Evolutionary conservation across 2,797 vertebrate genomes (phyloP), one percentile per base, ranked within the genome.

Genomic region (Halcyon leucocephala): DNA sequence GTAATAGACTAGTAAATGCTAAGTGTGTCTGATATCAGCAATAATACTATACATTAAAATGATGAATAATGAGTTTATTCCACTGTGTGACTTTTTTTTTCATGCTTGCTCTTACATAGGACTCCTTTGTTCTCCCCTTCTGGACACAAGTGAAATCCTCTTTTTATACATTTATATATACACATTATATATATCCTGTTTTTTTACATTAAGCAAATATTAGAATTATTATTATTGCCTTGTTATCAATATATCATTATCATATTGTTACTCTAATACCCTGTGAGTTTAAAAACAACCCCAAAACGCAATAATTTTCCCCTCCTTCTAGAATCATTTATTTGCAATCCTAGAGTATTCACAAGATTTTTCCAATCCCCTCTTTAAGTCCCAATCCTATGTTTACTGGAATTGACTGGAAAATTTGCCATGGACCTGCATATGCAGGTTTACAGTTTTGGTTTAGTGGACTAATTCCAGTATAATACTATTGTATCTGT

Each of bases 391-490:
- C 44, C 26, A 28, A 31, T 61, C 10, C 19, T 67, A 0, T n/a
- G 60, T 84, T 90, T 84, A 80, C 51, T 67, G 80, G 87, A 66
- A 69, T 12, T 11, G 20, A 84, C 54, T 83, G 64, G 65, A 84
- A 95, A 95, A 73, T 80, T 39, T 89, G 48, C 73, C 58, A n/a
- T 0, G 2, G 60, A 93, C 31, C 42, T 18, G 2, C 13, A 22
- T 15, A 6, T 29, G 66, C 41, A 86, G 89, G 90, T 93, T 94
- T 73, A 25, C 12, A 42, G 31, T 39, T 51, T 52, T 57, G 29
- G 51, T 79, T 82, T 71, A 70, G 41, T 28, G 81, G 60, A 46
- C 37, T 93, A 90, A 94, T 90, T 94, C 88, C 83, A 78, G 37
- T 4, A 8, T 77, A 93, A 95, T 61, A 25, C 80, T 13, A 73